phyloP scores from a whole-genome alignment of 1,140 invertebrate genomes.

The Eriocheir sinensis region DNA sequence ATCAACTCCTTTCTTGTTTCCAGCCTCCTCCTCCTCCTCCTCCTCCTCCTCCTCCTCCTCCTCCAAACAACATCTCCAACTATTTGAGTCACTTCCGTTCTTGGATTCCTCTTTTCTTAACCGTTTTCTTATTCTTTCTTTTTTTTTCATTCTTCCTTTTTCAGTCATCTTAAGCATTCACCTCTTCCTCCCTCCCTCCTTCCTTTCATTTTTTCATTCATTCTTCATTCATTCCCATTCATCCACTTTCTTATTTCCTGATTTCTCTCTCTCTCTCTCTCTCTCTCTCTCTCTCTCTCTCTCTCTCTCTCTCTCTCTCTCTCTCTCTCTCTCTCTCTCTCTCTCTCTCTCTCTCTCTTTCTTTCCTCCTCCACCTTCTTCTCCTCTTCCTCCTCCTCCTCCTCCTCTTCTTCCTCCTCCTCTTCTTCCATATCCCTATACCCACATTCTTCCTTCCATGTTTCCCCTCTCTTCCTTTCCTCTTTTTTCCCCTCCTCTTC shows the following conservation, averaged over 20 bases:
- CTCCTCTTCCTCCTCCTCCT: neutral
- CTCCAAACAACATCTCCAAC: constrained; percentile 5
- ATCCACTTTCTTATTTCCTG: too few species aligned
- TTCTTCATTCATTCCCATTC: too few species aligned
- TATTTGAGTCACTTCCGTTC: neutral
- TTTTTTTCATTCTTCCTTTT: neutral
- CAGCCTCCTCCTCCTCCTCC: constrained; percentile 26
- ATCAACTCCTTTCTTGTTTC: too few species aligned
- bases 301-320: constrained; percentile 50
- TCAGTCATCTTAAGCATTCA: neutral
- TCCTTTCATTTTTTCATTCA: too few species aligned
- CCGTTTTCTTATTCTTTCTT: neutral
- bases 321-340: constrained; percentile 50
- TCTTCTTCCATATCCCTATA: neutral
- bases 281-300: constrained; percentile 33
- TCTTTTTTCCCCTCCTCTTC: too few species aligned
- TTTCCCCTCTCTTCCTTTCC: neutral
- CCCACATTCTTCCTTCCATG: neutral
- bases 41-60: constrained; percentile 39
- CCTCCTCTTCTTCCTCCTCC: neutral
- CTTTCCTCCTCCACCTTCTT: neutral
- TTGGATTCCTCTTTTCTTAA: neutral
- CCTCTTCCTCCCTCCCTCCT: neutral
- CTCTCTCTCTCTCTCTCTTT: constrained; percentile 47
- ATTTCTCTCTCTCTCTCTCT: too few species aligned